Percentiles rank a stretch among this genome's conserved stretches.
Evolutionary conservation across 2,797 vertebrate species (phyloP).

Genomic region (Melanogrammus aeglefinus): DNA sequence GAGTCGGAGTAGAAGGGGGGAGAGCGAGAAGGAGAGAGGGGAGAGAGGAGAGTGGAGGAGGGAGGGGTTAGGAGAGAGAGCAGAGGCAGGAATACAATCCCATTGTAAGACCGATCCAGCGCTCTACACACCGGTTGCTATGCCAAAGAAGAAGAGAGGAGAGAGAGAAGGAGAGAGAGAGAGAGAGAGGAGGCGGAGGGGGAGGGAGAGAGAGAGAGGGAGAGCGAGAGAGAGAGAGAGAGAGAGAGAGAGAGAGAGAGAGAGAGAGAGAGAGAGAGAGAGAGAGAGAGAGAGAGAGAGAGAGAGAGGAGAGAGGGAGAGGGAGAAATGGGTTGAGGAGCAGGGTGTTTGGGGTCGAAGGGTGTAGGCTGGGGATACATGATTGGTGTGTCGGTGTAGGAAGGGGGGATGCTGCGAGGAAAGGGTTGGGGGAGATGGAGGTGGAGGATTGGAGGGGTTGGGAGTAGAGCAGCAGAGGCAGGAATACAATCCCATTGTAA

Average conservation of each 20-base stretch:
- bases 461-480: not conserved
- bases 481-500: slow-evolving; percentile 45
- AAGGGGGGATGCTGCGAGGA: slow-evolving; percentile 29
- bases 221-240: too few relatives aligned
- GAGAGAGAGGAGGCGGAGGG: too few relatives aligned
- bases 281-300: not conserved
- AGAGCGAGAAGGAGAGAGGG: too few relatives aligned
- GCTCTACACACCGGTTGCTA: not conserved
- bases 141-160: slow-evolving; percentile 26
- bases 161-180: too few relatives aligned
- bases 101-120: slow-evolving; percentile 44
- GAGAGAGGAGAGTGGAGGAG: slow-evolving; percentile 38
- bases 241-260: too few relatives aligned
- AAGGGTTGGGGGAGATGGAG: slow-evolving; percentile 44
- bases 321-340: too few relatives aligned
- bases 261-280: not conserved
- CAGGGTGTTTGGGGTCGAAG: too few relatives aligned
- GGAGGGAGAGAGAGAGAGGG: too few relatives aligned
- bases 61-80: not conserved
- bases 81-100: slow-evolving; percentile 31
- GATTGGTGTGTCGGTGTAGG: too few relatives aligned
- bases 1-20: too few relatives aligned
- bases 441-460: not conserved
- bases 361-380: too few relatives aligned
- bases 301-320: too few relatives aligned